Evolutionary conservation across 2,113 vertebrate genomes (phyloP), one percentile per base, ranked within the genome.

Genomic region (Laterallus jamaicensis): DNA sequence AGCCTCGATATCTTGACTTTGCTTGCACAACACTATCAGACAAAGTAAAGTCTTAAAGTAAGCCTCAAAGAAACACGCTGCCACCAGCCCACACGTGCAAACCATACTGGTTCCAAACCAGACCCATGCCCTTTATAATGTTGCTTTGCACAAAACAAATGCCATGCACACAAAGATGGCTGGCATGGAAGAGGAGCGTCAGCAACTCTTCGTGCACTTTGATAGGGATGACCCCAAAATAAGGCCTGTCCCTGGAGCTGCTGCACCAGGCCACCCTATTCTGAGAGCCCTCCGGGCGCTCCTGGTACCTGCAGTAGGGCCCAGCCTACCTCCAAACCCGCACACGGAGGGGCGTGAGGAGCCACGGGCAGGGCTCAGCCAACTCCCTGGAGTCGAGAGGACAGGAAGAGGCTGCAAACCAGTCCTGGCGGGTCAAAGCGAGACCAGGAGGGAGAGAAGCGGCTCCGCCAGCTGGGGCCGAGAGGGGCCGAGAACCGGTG

Each of bases 1-100:
- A 3, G 97, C 95, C 92, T 98, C 98, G 9, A 98, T 74, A 2
- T 99, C 99, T 39, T 98, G 99, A 54, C 97, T 98, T n/a, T 99
- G 99, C 93, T 99, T 99, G 97, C 99, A 99, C 68, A 99, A 74
- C 84, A 99, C 99, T 99, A 85, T 16, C 75, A 56, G 87, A 93
- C 91, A 74, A 79, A 73, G 78, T 0, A 81, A 83, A 87, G 47
- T 49, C 42, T 39, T 68, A 78, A 55, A 82, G 40, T 3, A 47
- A 90, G 32, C 58, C 49, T 40, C 52, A 25, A 19, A 80, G 71
- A 44, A 18, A 39, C 3, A 50, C 11, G 25, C 31, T 19, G 20
- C n/a, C 21, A 1, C 55, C 68, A 80, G 39, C 80, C 60, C 69
- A 4, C 8, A 2, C 5, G 5, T 2, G 9, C 11, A 29, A 78